Evolutionary conservation across 64 coral and sea anemone species (phyloP).

Genomic region (Catalaphyllia jardinei): DNA sequence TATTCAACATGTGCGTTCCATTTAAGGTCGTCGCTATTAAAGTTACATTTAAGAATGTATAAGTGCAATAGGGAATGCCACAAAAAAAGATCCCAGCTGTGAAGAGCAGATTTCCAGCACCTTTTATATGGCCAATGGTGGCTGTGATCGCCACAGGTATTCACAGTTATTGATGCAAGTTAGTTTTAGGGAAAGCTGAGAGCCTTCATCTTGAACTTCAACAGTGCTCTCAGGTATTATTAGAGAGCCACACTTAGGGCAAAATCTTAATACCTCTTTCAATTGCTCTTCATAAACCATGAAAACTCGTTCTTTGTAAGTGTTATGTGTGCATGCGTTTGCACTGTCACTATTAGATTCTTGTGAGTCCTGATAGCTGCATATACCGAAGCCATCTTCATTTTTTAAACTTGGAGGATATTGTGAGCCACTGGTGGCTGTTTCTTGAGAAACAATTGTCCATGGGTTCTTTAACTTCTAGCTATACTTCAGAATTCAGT

Average conservation of each 20-base stretch:
- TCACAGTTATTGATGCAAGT: slow-evolving; percentile 42
- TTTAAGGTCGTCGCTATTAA: no score
- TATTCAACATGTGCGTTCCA: no score
- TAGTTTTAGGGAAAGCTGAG: slow-evolving; percentile 31
- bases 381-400: background rate
- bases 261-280: slow-evolving; percentile 27
- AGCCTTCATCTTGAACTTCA: slow-evolving; percentile 32
- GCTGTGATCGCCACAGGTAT: slow-evolving; percentile 44
- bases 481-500: no score
- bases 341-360: no score
- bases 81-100: slow-evolving; percentile 27
- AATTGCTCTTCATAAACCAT: slow-evolving; percentile 32
- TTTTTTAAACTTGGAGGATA: background rate
- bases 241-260: slow-evolving; percentile 21
- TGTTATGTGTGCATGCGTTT: no score
- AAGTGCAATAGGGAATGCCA: no score
- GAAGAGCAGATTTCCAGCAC: slow-evolving; percentile 32
- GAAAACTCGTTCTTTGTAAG: slow-evolving; percentile 29
- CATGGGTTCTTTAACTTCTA: slow-evolving; percentile 10
- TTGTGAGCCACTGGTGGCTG: background rate
- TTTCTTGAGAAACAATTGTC: background rate
- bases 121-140: background rate
- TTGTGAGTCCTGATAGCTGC: background rate
- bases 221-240: slow-evolving; percentile 1
- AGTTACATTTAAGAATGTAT: no score